phyloP scores from a whole-genome alignment of 2,113 vertebrate genomes.

The Diphyllodes magnificus region DNA sequence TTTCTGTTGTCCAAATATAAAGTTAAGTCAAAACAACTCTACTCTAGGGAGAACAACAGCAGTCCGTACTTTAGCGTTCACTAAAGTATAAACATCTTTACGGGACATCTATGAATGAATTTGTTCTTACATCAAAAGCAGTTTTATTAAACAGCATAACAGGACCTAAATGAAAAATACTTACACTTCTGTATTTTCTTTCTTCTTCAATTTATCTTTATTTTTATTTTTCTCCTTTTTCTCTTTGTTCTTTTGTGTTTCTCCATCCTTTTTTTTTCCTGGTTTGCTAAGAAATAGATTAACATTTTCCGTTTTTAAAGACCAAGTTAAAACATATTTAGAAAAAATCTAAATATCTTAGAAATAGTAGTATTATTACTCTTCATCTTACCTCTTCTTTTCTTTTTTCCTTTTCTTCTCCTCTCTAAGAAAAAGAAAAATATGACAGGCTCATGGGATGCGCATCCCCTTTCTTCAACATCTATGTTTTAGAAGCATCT shows the following conservation, averaged over 20 bases:
- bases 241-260: slow-evolving; percentile 69
- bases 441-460: background rate
- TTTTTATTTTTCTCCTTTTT: slow-evolving; percentile 65
- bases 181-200: slow-evolving; percentile 75
- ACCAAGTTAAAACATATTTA: background rate
- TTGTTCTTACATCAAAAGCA: background rate
- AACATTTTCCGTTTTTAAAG: background rate
- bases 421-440: slow-evolving; percentile 61
- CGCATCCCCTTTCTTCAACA: background rate
- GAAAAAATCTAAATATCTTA: background rate
- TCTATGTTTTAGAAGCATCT: background rate
- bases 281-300: slow-evolving; percentile 66
- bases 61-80: background rate
- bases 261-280: slow-evolving; percentile 68
- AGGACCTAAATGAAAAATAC: slow-evolving; percentile 31
- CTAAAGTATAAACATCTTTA: background rate
- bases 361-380: background rate
- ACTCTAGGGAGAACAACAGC: background rate
- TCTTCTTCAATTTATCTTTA: slow-evolving; percentile 64
- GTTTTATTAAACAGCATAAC: background rate
- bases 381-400: slow-evolving; percentile 68
- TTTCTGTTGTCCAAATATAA: background rate
- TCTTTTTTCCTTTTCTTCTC: slow-evolving; percentile 78
- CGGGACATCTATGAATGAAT: background rate
- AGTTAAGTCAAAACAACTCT: background rate